These are phyloP conservation scores for Kryptolebias ocellatus DNA, from an alignment of 2,797 vertebrate species.

Conservation along the genomic window DNA sequence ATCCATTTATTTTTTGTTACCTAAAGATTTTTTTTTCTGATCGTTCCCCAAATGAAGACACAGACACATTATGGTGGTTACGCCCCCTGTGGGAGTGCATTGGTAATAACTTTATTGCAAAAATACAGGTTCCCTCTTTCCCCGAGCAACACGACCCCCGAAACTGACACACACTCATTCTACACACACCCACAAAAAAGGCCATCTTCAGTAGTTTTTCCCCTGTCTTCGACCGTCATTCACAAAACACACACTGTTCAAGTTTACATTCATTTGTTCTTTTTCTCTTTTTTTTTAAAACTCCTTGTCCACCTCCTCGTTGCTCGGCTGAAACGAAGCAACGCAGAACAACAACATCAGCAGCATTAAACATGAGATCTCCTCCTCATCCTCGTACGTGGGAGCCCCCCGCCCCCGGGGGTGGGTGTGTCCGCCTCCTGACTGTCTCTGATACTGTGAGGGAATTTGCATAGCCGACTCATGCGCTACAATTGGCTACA, in stretches of 20 bases:
- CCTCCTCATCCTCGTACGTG: constrained; percentile 47
- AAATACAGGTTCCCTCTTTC: constrained; percentile 89
- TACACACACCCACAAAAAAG: constrained; percentile 63
- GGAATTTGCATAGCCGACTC: constrained; percentile 87
- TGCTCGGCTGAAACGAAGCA: constrained; percentile 61
- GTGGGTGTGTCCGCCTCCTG: constrained; percentile 75
- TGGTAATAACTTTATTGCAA: constrained; percentile 91
- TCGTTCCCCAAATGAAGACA: constrained; percentile 34
- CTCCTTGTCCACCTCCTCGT: constrained; percentile 55
- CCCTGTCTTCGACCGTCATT: constrained; percentile 22
- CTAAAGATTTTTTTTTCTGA: not conserved
- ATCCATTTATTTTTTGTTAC: no score
- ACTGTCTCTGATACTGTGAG: constrained; percentile 79
- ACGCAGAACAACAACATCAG: constrained; percentile 74
- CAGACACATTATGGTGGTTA: constrained; percentile 70
- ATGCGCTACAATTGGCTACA: constrained; percentile 86
- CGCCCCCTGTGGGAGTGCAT: constrained; percentile 84
- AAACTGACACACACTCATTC: constrained; percentile 68
- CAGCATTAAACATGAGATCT: constrained; percentile 68
- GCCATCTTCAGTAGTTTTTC: constrained; percentile 24
- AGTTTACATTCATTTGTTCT: constrained; percentile 69
- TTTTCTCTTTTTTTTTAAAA: constrained; percentile 11
- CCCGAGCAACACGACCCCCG: constrained; percentile 82
- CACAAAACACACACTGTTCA: constrained; percentile 51
- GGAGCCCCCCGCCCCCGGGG: constrained; percentile 47